These are phyloP conservation scores for Callocephalon fimbriatum DNA, from an alignment of 2,113 vertebrate genomes.

Conservation along the genomic window DNA sequence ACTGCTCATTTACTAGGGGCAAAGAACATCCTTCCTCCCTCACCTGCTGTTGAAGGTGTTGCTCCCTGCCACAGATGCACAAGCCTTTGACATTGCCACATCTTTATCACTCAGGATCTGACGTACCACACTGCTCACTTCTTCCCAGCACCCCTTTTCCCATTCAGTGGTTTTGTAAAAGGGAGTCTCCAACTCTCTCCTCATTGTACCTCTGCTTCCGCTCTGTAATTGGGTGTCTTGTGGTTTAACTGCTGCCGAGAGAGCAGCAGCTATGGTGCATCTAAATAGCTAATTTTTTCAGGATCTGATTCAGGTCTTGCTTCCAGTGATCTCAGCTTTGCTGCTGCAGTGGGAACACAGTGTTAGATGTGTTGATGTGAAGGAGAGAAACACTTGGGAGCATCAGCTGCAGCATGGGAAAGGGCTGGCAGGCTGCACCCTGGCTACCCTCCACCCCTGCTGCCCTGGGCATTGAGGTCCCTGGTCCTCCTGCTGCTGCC, in stretches of 20 bases:
- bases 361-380: slow-evolving; percentile 13
- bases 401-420: background rate
- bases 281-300: slow-evolving; percentile 10
- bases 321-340: slow-evolving; percentile 16
- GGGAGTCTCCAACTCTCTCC: background rate
- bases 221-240: background rate
- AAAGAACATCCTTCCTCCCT: background rate
- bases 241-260: background rate
- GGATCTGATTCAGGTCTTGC: slow-evolving; percentile 41
- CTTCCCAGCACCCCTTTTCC: background rate
- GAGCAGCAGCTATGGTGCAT: background rate
- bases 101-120: background rate
- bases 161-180: background rate
- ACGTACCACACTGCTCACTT: background rate
- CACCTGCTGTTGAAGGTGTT: accelerated
- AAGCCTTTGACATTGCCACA: background rate
- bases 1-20: background rate
- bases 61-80: background rate
- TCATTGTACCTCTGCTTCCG: background rate
- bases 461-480: background rate
- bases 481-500: background rate
- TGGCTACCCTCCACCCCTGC: background rate
- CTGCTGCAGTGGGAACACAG: background rate
- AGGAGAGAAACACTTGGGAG: slow-evolving; percentile 24
- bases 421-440: background rate